These are phyloP conservation scores for Rhinolophus ferrumequinum DNA, from an alignment of 2,113 vertebrate genomes.

Conservation along the genomic window DNA sequence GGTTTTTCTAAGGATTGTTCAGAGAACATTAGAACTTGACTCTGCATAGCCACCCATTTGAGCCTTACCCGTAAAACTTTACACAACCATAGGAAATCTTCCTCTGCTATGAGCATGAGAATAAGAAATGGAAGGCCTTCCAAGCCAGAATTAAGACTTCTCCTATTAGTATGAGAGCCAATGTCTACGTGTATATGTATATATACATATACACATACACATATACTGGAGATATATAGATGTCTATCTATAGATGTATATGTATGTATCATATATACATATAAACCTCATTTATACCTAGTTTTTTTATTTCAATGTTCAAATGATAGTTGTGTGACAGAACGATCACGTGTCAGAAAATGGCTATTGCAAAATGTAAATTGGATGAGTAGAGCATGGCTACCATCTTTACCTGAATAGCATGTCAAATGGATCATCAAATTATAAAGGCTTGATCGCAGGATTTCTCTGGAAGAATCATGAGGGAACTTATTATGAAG, in stretches of 20 bases:
- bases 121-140: background rate
- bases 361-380: background rate
- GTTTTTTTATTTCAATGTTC: background rate
- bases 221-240: background rate
- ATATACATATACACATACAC: background rate
- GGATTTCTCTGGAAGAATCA: background rate
- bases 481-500: background rate
- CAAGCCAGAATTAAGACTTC: background rate
- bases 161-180: background rate
- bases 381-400: background rate
- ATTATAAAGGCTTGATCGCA: background rate
- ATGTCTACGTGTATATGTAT: background rate
- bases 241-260: background rate
- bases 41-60: background rate
- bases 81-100: fast-evolving
- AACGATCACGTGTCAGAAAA: background rate
- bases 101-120: background rate
- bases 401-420: background rate
- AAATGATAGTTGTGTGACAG: background rate
- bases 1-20: constrained; percentile 67
- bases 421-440: background rate
- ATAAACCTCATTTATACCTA: background rate
- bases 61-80: background rate
- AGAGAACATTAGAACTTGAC: constrained; percentile 49
- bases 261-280: background rate